These are phyloP conservation scores for Lepas anatifera DNA, from an alignment of 2,888 invertebrate species.

Conservation along the genomic window DNA sequence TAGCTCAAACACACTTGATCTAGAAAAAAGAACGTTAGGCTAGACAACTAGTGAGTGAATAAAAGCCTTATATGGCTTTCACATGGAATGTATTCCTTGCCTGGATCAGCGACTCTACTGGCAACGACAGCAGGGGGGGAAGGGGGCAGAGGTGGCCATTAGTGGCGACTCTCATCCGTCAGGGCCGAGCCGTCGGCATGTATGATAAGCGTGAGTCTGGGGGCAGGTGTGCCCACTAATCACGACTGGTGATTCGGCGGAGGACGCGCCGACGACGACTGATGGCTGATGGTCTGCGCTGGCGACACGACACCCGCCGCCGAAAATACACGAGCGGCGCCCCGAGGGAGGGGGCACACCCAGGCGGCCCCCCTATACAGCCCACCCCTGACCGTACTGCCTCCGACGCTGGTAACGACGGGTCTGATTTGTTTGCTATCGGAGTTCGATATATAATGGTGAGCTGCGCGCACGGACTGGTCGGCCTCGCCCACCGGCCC, in stretches of 20 bases:
- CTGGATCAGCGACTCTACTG: no score
- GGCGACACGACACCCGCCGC: neutral
- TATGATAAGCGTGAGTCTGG: conserved; percentile 2
- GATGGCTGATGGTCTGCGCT: neutral
- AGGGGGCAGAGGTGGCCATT: neutral
- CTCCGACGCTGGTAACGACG: neutral
- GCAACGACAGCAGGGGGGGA: neutral
- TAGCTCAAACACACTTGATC: no score
- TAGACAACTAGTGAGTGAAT: no score
- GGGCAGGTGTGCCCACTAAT: neutral
- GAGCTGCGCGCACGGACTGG: neutral
- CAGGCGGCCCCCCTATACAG: neutral
- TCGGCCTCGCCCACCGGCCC: no score
- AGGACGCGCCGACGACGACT: neutral
- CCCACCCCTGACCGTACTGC: neutral
- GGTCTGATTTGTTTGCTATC: conserved; percentile 4
- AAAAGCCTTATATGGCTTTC: no score
- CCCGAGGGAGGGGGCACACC: no score
- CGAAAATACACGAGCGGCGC: neutral
- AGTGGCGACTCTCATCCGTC: neutral
- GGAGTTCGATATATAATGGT: conserved; percentile 9
- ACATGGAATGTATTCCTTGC: no score
- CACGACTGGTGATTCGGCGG: neutral
- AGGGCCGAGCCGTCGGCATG: neutral
- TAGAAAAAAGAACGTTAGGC: no score